These are phyloP conservation scores for Drosophila histrio DNA, from an alignment of 2,888 invertebrate species.

Conservation along the genomic window DNA sequence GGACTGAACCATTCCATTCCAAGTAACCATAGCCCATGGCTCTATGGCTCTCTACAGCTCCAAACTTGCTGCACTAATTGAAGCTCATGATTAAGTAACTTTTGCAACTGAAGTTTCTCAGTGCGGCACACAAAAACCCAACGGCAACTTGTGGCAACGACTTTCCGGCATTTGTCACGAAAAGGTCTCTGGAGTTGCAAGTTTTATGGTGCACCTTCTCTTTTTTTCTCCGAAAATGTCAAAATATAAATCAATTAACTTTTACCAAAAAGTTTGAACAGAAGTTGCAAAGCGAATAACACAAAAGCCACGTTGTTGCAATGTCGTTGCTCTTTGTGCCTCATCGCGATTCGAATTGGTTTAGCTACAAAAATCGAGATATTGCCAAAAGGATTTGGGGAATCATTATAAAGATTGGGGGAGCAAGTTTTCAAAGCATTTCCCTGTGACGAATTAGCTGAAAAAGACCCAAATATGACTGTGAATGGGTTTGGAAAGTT, in stretches of 20 bases:
- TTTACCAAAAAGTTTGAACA: constrained; percentile 55
- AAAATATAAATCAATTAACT: constrained; percentile 77
- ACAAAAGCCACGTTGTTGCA: neutral
- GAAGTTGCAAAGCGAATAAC: constrained; percentile 50
- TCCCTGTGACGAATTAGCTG: neutral
- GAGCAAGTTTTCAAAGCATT: neutral
- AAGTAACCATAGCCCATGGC: neutral
- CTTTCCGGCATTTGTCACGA: constrained; percentile 72
- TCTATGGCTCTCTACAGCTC: constrained; percentile 15
- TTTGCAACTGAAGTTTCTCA: constrained; percentile 51
- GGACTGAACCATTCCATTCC: constrained; percentile 14
- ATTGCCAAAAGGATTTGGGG: neutral
- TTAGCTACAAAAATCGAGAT: neutral
- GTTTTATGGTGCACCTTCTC: constrained; percentile 53
- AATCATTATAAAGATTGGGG: too few relatives aligned
- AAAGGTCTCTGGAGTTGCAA: constrained; percentile 71
- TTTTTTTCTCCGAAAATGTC: constrained; percentile 59
- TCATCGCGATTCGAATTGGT: neutral
- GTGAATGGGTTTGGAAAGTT: neutral
- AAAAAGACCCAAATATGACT: neutral
- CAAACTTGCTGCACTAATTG: constrained; percentile 61
- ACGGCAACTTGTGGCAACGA: constrained; percentile 17
- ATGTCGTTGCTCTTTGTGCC: neutral
- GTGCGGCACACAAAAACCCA: constrained; percentile 28
- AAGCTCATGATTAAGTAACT: constrained; percentile 77